Percentiles rank a stretch among this genome's conserved stretches.
Conservation (phyloP, 2,888 invertebrate genomes). For the Dione vanillae region DNA sequence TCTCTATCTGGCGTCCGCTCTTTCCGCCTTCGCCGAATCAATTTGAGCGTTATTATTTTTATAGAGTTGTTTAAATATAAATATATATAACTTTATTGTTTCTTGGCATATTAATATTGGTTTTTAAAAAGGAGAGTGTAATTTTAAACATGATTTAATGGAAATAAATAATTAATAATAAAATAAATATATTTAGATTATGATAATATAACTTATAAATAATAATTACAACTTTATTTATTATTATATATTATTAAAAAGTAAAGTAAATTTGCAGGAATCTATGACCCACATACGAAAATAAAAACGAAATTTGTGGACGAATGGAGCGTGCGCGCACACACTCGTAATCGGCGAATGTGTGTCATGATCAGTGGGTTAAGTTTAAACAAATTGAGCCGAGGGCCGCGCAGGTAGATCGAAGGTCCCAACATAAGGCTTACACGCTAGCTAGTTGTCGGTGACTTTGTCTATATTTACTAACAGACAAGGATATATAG, state of each 20-base stretch:
- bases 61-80: slow-evolving; percentile 36
- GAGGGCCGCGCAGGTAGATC: slow-evolving; percentile 66
- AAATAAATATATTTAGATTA: background rate
- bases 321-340: slow-evolving; percentile 63
- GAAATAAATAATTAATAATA: too few species aligned
- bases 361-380: slow-evolving; percentile 84
- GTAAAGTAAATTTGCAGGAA: slow-evolving; percentile 34
- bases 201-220: background rate
- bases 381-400: slow-evolving; percentile 80
- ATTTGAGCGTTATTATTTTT: slow-evolving; percentile 74
- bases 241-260: background rate
- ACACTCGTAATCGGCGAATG: slow-evolving; percentile 77
- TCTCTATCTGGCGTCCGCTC: slow-evolving; percentile 78
- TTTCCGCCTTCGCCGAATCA: slow-evolving; percentile 83
- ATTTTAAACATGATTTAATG: too few species aligned
- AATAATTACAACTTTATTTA: background rate
- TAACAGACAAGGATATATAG: background rate
- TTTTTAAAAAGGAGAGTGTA: too few species aligned
- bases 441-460: slow-evolving; percentile 19
- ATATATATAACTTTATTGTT: slow-evolving; percentile 24
- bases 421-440: slow-evolving; percentile 54
- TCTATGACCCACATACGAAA: slow-evolving; percentile 51
- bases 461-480: slow-evolving; percentile 2
- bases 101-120: too few species aligned
- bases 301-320: slow-evolving; percentile 57